Conservation (phyloP, 2,888 invertebrate species). For the Acleris laterana region DNA sequence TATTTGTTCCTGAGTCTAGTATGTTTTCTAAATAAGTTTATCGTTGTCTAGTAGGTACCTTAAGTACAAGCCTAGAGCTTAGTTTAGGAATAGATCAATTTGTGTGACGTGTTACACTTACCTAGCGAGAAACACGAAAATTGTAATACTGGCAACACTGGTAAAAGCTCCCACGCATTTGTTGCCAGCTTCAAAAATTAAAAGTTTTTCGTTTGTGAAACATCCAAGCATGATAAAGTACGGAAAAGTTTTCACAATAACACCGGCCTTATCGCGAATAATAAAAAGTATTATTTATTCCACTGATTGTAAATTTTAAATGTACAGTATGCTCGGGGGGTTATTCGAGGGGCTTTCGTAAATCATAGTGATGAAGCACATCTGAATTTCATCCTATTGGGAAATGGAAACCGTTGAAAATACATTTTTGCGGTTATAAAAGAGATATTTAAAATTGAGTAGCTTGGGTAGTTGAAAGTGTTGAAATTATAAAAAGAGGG, state of each 20-base stretch:
- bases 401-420: conserved; percentile 3
- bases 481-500: no score
- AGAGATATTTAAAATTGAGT: neutral
- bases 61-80: no score
- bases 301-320: conserved; percentile 20
- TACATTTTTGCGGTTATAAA: neutral
- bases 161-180: neutral
- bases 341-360: neutral
- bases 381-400: neutral
- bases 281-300: conserved; percentile 13
- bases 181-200: neutral
- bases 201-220: neutral
- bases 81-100: no score
- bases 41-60: no score
- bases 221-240: neutral
- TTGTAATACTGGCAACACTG: no score
- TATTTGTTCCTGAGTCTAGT: no score
- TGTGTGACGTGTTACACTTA: no score
- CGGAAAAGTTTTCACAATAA: conserved; percentile 12
- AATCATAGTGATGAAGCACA: conserved; percentile 21
- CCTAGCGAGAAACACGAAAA: no score
- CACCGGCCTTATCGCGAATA: conserved; percentile 4
- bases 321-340: conserved; percentile 13
- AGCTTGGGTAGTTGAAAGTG: no score
- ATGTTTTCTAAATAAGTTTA: no score